Percentiles rank a stretch among this genome's conserved stretches.
Conservation (phyloP, 92 coral and sea anemone genomes). For the Zoanthus gigantus region DNA sequence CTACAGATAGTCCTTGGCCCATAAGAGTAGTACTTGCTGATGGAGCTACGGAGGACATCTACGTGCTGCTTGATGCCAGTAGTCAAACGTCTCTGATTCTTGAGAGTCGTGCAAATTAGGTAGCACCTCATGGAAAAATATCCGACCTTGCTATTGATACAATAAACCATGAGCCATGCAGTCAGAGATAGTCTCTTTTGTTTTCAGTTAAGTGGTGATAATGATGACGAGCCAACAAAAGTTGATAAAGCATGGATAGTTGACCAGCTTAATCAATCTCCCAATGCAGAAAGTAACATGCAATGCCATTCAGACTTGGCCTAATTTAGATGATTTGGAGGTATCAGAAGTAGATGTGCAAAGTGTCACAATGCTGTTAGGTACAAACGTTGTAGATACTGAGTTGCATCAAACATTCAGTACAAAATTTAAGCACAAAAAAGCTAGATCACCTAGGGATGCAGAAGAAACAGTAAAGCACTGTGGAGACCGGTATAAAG, state of each 20-base stretch:
- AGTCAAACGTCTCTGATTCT: conserved; percentile 62
- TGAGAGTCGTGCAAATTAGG: conserved; percentile 35
- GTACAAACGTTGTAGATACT: neutral
- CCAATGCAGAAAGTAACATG: neutral
- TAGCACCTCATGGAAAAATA: conserved; percentile 39
- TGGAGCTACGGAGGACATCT: too few relatives aligned
- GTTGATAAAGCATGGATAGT: neutral
- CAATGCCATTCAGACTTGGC: neutral
- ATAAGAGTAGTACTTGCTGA: too few relatives aligned
- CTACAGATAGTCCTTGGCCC: too few relatives aligned
- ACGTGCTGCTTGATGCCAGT: conserved; percentile 28
- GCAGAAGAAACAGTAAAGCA: neutral
- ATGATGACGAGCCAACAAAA: neutral
- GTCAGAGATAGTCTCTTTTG: conserved; percentile 54
- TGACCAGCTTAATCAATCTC: neutral
- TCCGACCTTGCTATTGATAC: conserved; percentile 38
- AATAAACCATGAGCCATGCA: conserved; percentile 31
- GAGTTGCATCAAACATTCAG: neutral
- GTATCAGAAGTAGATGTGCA: neutral
- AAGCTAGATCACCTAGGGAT: neutral
- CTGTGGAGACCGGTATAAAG: neutral
- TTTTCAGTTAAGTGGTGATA: neutral
- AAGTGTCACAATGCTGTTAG: neutral
- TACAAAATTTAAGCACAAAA: neutral
- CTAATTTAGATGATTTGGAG: neutral